Evolutionary conservation across 2,113 vertebrate species (phyloP).

Genomic region (Xyliphius kryptos): DNA sequence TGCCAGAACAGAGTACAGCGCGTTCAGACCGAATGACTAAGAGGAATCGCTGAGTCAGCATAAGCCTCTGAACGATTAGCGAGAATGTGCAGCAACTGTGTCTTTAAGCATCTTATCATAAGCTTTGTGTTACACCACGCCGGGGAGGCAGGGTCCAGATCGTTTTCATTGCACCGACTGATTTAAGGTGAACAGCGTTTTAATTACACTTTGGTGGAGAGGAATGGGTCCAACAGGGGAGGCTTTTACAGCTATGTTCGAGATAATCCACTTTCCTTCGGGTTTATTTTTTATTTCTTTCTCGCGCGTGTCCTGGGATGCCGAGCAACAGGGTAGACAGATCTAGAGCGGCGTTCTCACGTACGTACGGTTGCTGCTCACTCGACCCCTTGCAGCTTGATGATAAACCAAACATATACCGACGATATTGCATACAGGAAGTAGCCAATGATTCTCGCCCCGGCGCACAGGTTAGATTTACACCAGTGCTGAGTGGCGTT

Average conservation of each 20-base stretch:
- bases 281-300: too few relatives aligned
- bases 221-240: constrained; percentile 12
- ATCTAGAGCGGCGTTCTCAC: too few relatives aligned
- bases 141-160: constrained; percentile 17
- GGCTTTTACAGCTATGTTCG: constrained; percentile 11
- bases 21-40: not conserved
- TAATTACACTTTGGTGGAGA: constrained; percentile 28
- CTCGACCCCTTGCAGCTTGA: too few relatives aligned
- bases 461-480: constrained; percentile 21
- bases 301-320: too few relatives aligned
- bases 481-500: constrained; percentile 19
- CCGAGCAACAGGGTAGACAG: too few relatives aligned
- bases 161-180: constrained; percentile 28
- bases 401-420: too few relatives aligned
- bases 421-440: too few relatives aligned
- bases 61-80: not conserved
- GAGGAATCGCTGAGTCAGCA: not conserved
- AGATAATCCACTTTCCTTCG: constrained; percentile 24
- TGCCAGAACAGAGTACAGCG: not conserved
- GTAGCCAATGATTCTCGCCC: constrained; percentile 1
- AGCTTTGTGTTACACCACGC: not conserved
- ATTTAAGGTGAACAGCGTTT: constrained; percentile 32
- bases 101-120: not conserved
- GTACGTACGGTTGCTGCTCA: too few relatives aligned
- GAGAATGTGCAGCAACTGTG: not conserved